Base-by-base conservation (phyloP, 2,888 invertebrate genomes). In the Crossocerus cetratus region DNA sequence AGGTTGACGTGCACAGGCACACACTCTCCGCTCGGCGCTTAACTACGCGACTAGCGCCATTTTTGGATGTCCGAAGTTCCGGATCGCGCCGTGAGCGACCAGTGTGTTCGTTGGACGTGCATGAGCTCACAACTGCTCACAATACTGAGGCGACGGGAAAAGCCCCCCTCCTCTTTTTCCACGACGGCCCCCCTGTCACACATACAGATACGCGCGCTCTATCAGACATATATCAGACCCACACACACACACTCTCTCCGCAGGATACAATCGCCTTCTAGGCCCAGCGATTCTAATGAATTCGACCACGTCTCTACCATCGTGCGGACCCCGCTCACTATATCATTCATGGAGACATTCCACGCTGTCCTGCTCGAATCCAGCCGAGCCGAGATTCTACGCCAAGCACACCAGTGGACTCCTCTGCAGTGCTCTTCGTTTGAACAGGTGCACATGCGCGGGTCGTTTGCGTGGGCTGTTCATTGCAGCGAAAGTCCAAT, bases 31-130 rank as follows among this genome's bases (percentile, higher is more conserved):
- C 69, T n/a, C n/a, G 66, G 63, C 64, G 69, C 49, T 68, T 65
- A 66, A 75, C 78, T 83, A 83, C 72, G 68, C 80, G 77, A 81
- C 80, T 80, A 85, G 86, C 86, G 87, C 88, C 88, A 88, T 88
- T 86, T 87, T 87, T 86, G 87, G 86, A 74, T 68, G 76, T 86
- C 64, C 53, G 71, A 73, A 53, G 65, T 73, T 73, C 66, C 75
- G 78, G 76, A 80, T 72, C 78, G 72, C 65, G 69, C 72, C 74
- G 76, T 72, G 69, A 73, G 70, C 79, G 77, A 83, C 72, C 77
- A 84, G 77, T 71, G 78, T 83, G 32, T 32, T 32, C 32, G 32
- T 81, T 84, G 83, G 83, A 84, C 83, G 83, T 85, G 82, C 86
- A 82, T 86, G 81, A 85, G 84, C 85, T 87, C n/a, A n/a, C n/a